Evolutionary conservation across 2,888 invertebrate genomes (phyloP), one percentile per base, ranked within the genome.

Genomic region (Helleia helle): DNA sequence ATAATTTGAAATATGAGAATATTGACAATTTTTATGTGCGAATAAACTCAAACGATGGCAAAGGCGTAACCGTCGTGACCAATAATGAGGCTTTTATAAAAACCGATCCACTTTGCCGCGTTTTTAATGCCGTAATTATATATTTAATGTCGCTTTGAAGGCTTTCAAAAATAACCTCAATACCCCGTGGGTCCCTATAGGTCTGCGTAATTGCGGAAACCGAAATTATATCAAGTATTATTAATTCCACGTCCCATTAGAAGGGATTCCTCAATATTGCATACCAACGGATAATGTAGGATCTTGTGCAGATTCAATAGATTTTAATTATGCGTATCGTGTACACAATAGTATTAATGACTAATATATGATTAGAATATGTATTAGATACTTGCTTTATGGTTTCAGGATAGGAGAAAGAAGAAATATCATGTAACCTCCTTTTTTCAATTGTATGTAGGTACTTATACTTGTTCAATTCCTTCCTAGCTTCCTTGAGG

Each of bases 231-330:
- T 73, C 59, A 72, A 72, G 67, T 65, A 34, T 34, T 71, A 69
- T 73, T 72, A 73, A 72, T 70, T 73, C 67, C 61, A 60, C 62
- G 69, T 71, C 66, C 67, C 69, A 61, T 62, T 70, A 65, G 59
- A 61, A 67, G 59, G 56, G 11, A 11, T 2, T 12, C 34, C 34
- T 12, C 22, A 22, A 14, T 28, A 34, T 34, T 34, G 34, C 34
- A 34, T 34, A 22, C 22, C 22, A 34, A 18, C 18, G 13, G n/a
- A n/a, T 2, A 22, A 22, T 22, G 7, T 18, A 22, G 34, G 34
- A 22, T 22, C 31, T 18, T 9, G 9, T 22, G 8, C 22, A 8
- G 6, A 22, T 31, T 31, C 18, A 12, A 34, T 34, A 34, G 34
- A 22, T 34, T 34, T 31, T 34, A 34, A 34, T 34, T 34, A 34